Base-by-base conservation (phyloP, 2,113 vertebrate species). In the Seriola dumerili region DNA sequence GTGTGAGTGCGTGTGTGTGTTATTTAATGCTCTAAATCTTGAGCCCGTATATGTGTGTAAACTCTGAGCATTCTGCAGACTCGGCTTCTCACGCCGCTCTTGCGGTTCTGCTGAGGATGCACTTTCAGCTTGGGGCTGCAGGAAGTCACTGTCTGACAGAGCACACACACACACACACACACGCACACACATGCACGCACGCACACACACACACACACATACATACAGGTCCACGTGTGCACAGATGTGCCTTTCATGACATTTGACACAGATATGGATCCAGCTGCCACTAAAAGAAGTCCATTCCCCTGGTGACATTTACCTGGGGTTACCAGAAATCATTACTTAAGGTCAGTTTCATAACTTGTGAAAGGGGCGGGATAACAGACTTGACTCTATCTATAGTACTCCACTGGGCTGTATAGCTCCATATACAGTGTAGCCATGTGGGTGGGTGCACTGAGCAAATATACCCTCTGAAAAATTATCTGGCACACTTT, bases 81-180 rank as follows among this genome's bases (percentile, higher is more conserved):
- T 92, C 63, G 34, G 89, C 89, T 92, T 67, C 88, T 88, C 58
- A 21, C 36, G 34, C 70, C 76, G 59, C 80, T 86, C 78, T 76
- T 50, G 25, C 9, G 29, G 80, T 93, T 94, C 70, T 94, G 93
- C 92, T 93, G 93, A 94, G 67, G 75, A 65, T 67, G 89, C 93
- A 88, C 80, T 94, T 94, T 87, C 63, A 85, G 76, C 76, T 80
- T 55, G 65, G 82, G 80, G 90, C 83, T 89, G 81, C 82, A 85
- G 76, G 88, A 93, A 93, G 94, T 95, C 94, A 94, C 81, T 44
- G 83, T 79, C 79, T 90, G 78, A 88, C 92, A 86, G 72, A 75
- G 55, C 62, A 48, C 63, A 64, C 62, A 42, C 65, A 66, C 73
- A 64, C 29, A 16, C 46, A 23, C 58, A 65, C 81, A 73, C 76